phyloP scores from a whole-genome alignment of 1,140 invertebrate genomes.

The Papilio polyxenes region DNA sequence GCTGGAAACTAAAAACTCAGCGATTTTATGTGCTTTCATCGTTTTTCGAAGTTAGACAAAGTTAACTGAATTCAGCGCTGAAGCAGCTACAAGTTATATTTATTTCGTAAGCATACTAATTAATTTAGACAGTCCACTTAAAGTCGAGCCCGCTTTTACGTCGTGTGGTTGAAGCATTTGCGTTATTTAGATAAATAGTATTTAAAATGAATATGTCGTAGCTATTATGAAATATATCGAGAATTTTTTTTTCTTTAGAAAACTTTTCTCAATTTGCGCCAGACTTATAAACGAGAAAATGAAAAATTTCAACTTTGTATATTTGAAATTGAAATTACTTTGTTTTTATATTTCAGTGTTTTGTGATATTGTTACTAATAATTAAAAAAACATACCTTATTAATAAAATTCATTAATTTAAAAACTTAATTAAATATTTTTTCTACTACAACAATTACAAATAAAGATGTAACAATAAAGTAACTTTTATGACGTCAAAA shows the following conservation, averaged over 20 bases:
- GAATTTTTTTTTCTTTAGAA: background rate
- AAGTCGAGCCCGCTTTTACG: slow-evolving; percentile 44
- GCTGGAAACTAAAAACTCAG: slow-evolving; percentile 53
- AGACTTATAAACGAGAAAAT: too few relatives aligned
- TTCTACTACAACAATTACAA: too few relatives aligned
- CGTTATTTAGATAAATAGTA: background rate
- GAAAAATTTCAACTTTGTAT: too few relatives aligned
- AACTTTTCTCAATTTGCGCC: too few relatives aligned
- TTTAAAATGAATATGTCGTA: background rate
- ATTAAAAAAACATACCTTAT: too few relatives aligned
- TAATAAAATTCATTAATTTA: too few relatives aligned
- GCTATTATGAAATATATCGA: background rate
- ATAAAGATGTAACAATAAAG: too few relatives aligned
- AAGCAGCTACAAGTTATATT: slow-evolving; percentile 52
- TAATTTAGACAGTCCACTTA: slow-evolving; percentile 71
- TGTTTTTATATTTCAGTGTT: too few relatives aligned
- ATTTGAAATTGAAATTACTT: too few relatives aligned
- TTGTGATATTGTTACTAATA: too few relatives aligned
- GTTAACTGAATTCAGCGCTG: slow-evolving; percentile 54
- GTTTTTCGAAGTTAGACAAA: slow-evolving; percentile 47
- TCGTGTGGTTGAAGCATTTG: background rate
- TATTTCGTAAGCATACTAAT: slow-evolving; percentile 60
- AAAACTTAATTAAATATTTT: too few relatives aligned
- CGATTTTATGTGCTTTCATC: slow-evolving; percentile 54
- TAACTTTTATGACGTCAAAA: background rate